A percentile compares a stretch with the other conserved stretches of the same genome.
Conservation (phyloP, 2,113 vertebrate genomes). For the Serilophus lunatus region DNA sequence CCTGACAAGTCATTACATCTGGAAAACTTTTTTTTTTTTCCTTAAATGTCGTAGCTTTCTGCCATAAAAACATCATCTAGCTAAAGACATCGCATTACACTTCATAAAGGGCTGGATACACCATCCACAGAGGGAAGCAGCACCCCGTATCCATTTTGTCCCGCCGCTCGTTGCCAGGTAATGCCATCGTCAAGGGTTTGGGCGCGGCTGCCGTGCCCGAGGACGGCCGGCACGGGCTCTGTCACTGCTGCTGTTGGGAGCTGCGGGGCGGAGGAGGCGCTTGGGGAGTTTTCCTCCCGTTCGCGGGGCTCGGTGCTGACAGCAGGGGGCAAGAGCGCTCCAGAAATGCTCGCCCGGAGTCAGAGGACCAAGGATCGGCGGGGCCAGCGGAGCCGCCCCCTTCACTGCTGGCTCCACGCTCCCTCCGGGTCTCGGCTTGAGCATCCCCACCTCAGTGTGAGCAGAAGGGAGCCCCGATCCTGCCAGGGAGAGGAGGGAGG, state of each 20-base stretch:
- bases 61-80: background rate
- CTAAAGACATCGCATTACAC: background rate
- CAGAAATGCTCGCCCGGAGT: background rate
- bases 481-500: background rate
- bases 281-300: no score
- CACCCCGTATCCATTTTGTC: background rate
- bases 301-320: background rate
- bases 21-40: background rate
- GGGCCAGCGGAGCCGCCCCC: background rate
- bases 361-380: background rate
- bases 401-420: background rate
- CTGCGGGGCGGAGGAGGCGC: background rate
- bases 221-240: background rate
- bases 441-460: accelerated
- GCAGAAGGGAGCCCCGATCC: background rate
- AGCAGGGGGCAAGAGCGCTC: conserved; percentile 54
- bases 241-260: background rate
- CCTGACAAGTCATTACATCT: background rate
- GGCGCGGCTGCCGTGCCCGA: background rate
- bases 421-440: background rate
- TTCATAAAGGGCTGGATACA: background rate
- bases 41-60: background rate
- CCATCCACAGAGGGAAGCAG: background rate
- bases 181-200: accelerated
- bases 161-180: no score